Base-by-base conservation (phyloP, 2,888 invertebrate genomes). In the Trachelus tabidus region DNA sequence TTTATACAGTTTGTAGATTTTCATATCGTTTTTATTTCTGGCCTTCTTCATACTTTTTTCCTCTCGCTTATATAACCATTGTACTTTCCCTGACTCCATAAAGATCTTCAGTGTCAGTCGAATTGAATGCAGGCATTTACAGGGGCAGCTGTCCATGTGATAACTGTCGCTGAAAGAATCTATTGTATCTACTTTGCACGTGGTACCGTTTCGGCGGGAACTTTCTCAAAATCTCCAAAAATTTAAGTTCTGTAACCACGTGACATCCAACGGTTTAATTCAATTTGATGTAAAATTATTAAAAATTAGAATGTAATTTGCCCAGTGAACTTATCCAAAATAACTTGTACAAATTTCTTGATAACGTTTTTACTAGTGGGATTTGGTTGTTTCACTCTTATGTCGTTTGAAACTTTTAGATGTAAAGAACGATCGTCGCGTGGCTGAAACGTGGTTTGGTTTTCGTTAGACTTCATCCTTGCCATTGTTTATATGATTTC, bases 81-180 rank as follows among this genome's bases (percentile, higher is more conserved):
- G 56, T 56, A 56, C 23, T 23, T 56, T 56, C 9, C 56, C 23
- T 31, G 71, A 23, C 31, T 34, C 12, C 31, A 71, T 31, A 71
- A 71, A 71, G 71, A 71, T 71, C 71, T 34, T 34, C 71, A 12
- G 71, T 71, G 71, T 71, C 71, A 12, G 71, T 1, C 31, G 31
- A 71, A 30, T 31, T 71, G 71, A 71, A 71, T 30, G 31, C 71
- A 31, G 31, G 71, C 71, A 71, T 71, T 56, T 71, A 71, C 31
- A 12, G 12, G 12, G 71, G 33, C 71, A 71, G 71, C 71, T 71
- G 71, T 71, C 31, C 31, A 9, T 15, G 1, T 11, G 71, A 71
- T 71, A 71, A 12, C 11, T 71, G 71, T 34, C 12, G 71, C 31
- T 71, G 31, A 71, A 71, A 4, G 71, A 31, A 31, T 31, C 71